phyloP scores from a whole-genome alignment of 2,113 vertebrate genomes.

The Coptodon bakossiorum region DNA sequence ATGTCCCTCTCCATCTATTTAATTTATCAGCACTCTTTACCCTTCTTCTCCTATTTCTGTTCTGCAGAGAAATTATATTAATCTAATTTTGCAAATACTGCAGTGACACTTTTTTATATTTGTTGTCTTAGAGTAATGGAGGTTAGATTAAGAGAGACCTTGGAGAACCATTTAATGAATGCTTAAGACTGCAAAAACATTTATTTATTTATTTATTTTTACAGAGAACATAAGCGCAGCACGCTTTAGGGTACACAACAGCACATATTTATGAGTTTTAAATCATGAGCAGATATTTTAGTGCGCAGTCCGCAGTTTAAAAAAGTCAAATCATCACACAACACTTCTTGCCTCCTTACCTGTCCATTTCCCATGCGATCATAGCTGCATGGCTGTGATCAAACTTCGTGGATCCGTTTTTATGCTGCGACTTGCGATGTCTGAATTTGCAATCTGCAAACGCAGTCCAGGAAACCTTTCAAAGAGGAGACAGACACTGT shows the following conservation, averaged over 20 bases:
- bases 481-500: neutral
- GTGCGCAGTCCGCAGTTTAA: neutral
- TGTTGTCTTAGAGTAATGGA: neutral
- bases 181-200: neutral
- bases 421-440: neutral
- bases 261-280: neutral
- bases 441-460: constrained; percentile 26
- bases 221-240: neutral
- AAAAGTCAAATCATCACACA: neutral
- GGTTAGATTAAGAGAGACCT: neutral
- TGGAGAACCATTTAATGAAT: constrained; percentile 9
- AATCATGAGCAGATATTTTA: neutral
- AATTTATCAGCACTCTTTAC: neutral
- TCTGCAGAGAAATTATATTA: neutral
- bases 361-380: neutral
- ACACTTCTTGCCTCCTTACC: constrained; percentile 4
- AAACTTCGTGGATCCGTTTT: constrained; percentile 28
- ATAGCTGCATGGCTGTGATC: neutral
- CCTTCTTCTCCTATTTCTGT: neutral
- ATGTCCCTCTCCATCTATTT: neutral
- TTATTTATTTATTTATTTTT: rapidly evolving
- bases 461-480: constrained; percentile 63
- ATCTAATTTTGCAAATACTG: neutral
- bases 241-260: neutral
- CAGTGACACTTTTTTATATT: neutral